A percentile compares a stretch with the other conserved stretches of the same genome.
phyloP scores from a whole-genome alignment of 2,888 invertebrate genomes.

The Coleophora flavipennella region DNA sequence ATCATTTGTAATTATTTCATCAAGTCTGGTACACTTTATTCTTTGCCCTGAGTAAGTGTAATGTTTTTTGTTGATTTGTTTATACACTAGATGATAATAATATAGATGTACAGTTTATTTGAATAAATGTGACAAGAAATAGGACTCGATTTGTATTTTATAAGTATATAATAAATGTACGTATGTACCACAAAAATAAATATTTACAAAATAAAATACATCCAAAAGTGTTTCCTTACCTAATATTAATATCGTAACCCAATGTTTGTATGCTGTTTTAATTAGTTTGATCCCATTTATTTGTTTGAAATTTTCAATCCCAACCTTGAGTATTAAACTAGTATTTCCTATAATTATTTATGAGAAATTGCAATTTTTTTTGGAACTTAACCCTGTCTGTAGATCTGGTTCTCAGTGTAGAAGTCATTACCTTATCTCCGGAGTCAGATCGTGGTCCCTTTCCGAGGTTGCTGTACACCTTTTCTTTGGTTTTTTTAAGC shows the following conservation, averaged over 20 bases:
- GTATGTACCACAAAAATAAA: conserved; percentile 1
- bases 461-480: conserved; percentile 80
- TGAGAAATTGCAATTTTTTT: background rate
- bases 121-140: background rate
- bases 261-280: no score
- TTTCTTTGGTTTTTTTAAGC: conserved; percentile 82
- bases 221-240: background rate
- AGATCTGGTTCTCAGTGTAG: background rate
- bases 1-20: no score
- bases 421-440: conserved; percentile 45
- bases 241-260: no score
- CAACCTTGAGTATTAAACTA: no score
- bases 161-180: background rate
- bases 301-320: no score
- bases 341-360: no score
- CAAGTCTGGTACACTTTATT: no score
- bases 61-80: no score
- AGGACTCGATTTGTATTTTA: background rate
- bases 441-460: conserved; percentile 64
- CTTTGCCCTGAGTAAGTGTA: no score
- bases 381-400: background rate
- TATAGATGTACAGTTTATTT: no score
- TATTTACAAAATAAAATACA: conserved; percentile 2
- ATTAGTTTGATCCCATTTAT: no score
- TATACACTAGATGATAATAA: no score